phyloP scores from a whole-genome alignment of 2,113 vertebrate species.

The Caretta caretta region DNA sequence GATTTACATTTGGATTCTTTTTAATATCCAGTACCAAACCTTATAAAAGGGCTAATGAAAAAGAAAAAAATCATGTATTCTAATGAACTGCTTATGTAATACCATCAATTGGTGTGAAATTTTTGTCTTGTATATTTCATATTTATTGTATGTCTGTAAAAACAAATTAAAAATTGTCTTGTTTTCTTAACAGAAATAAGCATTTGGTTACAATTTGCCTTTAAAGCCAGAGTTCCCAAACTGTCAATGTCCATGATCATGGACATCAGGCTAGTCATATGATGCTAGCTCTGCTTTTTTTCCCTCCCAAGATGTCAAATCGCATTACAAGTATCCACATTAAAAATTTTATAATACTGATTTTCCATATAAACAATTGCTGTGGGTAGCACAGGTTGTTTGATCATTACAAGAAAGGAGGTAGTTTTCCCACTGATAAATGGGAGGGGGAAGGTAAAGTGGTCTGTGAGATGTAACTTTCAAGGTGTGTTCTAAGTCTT shows the following conservation, averaged over 20 bases:
- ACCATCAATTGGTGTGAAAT: slow-evolving; percentile 56
- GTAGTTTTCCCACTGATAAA: neutral
- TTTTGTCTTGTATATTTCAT: slow-evolving; percentile 65
- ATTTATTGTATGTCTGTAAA: slow-evolving; percentile 69
- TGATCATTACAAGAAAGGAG: neutral
- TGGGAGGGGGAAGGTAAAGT: neutral
- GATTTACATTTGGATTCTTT: slow-evolving; percentile 36
- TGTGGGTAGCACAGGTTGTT: neutral
- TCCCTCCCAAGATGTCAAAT: neutral
- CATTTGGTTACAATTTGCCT: slow-evolving; percentile 49
- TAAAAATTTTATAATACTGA: neutral
- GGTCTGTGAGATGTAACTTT: neutral
- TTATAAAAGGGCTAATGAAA: slow-evolving; percentile 60
- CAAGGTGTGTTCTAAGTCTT: neutral
- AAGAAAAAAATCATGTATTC: slow-evolving; percentile 59
- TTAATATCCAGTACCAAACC: slow-evolving; percentile 55
- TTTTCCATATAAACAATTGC: neutral
- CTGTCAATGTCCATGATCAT: neutral
- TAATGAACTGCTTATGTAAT: slow-evolving; percentile 63
- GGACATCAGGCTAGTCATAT: neutral
- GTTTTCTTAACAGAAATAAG: slow-evolving; percentile 48
- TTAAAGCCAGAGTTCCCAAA: neutral
- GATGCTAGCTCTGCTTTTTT: neutral
- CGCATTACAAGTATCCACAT: neutral
- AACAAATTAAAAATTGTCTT: slow-evolving; percentile 53